Percentiles rank a stretch among this genome's conserved stretches.
phyloP scores from a whole-genome alignment of 1,140 invertebrate genomes.

The Matsumurasca onukii region DNA sequence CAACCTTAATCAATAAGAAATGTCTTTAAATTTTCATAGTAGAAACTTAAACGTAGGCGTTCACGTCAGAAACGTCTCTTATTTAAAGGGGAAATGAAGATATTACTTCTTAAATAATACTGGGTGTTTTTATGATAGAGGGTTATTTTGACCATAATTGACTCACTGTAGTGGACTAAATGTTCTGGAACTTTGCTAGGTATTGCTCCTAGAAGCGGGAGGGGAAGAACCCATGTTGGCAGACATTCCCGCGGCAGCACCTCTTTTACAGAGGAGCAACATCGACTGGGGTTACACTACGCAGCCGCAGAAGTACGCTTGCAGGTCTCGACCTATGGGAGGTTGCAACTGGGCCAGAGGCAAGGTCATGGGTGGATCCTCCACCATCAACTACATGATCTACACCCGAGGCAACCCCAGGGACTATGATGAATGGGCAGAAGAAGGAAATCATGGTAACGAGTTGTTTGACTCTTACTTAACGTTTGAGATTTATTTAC shows the following conservation, averaged over 20 bases:
- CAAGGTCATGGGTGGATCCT: conserved; percentile 67
- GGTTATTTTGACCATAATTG: too few relatives aligned
- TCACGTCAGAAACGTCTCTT: too few relatives aligned
- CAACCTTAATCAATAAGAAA: too few relatives aligned
- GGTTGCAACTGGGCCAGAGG: conserved; percentile 61
- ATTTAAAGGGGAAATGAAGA: too few relatives aligned
- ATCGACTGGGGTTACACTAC: conserved; percentile 62
- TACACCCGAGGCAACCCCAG: conserved; percentile 69
- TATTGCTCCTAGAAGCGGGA: conserved; percentile 75
- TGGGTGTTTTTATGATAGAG: too few relatives aligned
- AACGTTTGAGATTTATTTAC: too few relatives aligned
- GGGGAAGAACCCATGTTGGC: conserved; percentile 70
- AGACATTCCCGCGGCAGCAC: conserved; percentile 63
- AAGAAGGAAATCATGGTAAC: conserved; percentile 54
- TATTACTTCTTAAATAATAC: too few relatives aligned
- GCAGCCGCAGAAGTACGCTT: conserved; percentile 53
- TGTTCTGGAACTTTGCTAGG: conserved; percentile 35
- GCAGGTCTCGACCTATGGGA: conserved; percentile 46
- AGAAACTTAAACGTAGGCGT: too few relatives aligned
- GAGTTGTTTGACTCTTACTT: neutral
- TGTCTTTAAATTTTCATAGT: too few relatives aligned
- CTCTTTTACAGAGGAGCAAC: conserved; percentile 54
- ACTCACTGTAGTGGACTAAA: too few relatives aligned
- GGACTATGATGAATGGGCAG: conserved; percentile 66
- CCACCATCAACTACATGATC: conserved; percentile 71